phyloP scores from a whole-genome alignment of 2,888 invertebrate genomes.

The Dicranocentrus wangi region DNA sequence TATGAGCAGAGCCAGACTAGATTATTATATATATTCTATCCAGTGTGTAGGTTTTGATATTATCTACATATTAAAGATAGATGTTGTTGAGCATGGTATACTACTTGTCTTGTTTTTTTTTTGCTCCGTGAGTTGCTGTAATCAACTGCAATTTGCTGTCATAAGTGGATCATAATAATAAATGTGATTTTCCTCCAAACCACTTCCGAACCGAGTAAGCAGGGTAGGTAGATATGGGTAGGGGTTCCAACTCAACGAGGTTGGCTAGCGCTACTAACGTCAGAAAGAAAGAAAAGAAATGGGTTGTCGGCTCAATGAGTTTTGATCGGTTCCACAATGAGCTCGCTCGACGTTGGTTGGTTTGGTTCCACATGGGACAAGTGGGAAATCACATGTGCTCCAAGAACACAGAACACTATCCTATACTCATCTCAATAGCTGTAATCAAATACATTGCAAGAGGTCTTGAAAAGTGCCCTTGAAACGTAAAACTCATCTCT shows the following conservation, averaged over 20 bases:
- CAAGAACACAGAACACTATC: neutral
- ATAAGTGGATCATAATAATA: slow-evolving; percentile 57
- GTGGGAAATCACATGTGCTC: slow-evolving; percentile 12
- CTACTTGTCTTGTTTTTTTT: neutral
- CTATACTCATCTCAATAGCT: neutral
- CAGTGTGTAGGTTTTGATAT: neutral
- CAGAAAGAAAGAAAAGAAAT: too few species aligned
- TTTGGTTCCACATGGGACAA: slow-evolving; percentile 17
- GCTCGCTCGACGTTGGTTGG: too few species aligned
- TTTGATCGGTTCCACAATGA: too few species aligned
- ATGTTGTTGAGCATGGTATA: slow-evolving; percentile 12
- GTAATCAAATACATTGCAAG: slow-evolving; percentile 47
- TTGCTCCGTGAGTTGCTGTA: slow-evolving; percentile 51
- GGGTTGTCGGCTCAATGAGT: too few species aligned
- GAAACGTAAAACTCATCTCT: neutral
- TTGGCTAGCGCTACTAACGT: too few species aligned
- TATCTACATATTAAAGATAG: slow-evolving; percentile 40
- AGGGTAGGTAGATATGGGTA: too few species aligned
- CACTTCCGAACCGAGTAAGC: too few species aligned
- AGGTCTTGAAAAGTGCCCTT: slow-evolving; percentile 25
- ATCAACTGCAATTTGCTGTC: slow-evolving; percentile 60
- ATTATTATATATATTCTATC: neutral
- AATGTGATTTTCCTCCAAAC: too few species aligned
- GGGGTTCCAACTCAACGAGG: too few species aligned
- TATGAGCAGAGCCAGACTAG: neutral